Conservation (phyloP, 2,888 invertebrate species). For the Dichetophora obliterata region DNA sequence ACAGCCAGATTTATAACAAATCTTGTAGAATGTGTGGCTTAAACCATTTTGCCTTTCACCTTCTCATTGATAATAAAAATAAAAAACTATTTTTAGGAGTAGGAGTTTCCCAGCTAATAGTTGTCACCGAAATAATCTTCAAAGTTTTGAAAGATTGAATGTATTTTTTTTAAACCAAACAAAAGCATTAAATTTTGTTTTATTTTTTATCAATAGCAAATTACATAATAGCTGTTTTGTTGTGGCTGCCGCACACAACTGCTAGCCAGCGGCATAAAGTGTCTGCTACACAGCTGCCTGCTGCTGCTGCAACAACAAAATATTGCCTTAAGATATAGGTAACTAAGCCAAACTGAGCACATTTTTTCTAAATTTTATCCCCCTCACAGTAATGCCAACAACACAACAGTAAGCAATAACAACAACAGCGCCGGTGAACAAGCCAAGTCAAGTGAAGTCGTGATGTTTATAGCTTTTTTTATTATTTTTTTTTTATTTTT, state of each 20-base stretch:
- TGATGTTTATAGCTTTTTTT: slow-evolving; percentile 12
- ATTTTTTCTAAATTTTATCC: neutral
- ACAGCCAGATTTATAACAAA: no score
- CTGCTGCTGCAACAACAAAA: neutral
- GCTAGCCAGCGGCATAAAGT: no score
- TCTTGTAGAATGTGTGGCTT: no score
- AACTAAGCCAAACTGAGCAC: neutral
- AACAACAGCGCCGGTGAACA: neutral
- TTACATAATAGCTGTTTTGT: neutral
- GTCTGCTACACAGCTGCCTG: neutral
- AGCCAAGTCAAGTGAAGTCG: slow-evolving; percentile 31
- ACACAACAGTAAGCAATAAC: slow-evolving; percentile 51
- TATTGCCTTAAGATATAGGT: slow-evolving; percentile 8
- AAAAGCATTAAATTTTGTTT: no score
- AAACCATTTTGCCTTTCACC: no score
- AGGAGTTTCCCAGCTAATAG: no score
- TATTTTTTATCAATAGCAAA: neutral
- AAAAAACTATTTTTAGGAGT: no score
- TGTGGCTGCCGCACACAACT: neutral
- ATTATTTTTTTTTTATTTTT: neutral
- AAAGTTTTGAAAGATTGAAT: no score
- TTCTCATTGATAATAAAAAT: no score
- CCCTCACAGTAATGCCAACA: slow-evolving; percentile 27
- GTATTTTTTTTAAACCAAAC: no score
- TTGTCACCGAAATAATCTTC: no score